A percentile compares a stretch with the other conserved stretches of the same genome.
Evolutionary conservation across 2,113 vertebrate species (phyloP).

Genomic region (Pachypanchax playfairii): DNA sequence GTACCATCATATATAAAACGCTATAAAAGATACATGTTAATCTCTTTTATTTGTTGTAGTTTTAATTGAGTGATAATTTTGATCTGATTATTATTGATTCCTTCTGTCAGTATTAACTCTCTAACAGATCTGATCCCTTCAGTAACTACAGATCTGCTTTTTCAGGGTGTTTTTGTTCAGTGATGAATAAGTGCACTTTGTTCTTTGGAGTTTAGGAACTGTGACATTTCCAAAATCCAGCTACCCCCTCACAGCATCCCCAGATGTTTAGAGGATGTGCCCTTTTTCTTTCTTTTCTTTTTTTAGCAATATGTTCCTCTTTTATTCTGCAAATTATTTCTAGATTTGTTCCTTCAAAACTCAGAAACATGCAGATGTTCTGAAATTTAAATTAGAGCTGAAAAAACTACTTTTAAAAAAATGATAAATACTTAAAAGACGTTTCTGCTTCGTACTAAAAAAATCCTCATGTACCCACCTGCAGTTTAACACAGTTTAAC

Average conservation of each 20-base stretch:
- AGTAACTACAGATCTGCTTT: conserved; percentile 45
- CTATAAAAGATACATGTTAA: conserved; percentile 60
- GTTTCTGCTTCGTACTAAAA: background rate
- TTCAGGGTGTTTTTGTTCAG: conserved; percentile 63
- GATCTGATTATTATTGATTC: conserved; percentile 22
- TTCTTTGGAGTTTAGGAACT: conserved; percentile 65
- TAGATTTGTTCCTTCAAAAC: conserved; percentile 43
- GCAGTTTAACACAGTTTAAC: background rate
- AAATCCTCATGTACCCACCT: background rate
- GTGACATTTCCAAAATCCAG: conserved; percentile 58
- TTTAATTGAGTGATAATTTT: conserved; percentile 34
- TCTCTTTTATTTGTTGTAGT: conserved; percentile 35
- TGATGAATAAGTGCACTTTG: conserved; percentile 69
- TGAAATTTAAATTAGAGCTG: conserved; percentile 9
- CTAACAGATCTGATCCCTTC: too few species aligned
- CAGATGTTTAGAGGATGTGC: conserved; percentile 73
- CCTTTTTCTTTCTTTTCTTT: conserved; percentile 37
- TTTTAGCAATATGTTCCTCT: conserved; percentile 61
- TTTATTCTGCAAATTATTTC: conserved; percentile 55
- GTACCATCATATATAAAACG: conserved; percentile 49
- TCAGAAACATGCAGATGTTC: conserved; percentile 28
- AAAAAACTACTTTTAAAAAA: background rate
- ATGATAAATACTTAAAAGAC: background rate
- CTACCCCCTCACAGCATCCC: conserved; percentile 49
- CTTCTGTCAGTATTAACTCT: too few species aligned